Evolutionary conservation across 2,113 vertebrate species (phyloP).

Genomic region (Paratilapia polleni): DNA sequence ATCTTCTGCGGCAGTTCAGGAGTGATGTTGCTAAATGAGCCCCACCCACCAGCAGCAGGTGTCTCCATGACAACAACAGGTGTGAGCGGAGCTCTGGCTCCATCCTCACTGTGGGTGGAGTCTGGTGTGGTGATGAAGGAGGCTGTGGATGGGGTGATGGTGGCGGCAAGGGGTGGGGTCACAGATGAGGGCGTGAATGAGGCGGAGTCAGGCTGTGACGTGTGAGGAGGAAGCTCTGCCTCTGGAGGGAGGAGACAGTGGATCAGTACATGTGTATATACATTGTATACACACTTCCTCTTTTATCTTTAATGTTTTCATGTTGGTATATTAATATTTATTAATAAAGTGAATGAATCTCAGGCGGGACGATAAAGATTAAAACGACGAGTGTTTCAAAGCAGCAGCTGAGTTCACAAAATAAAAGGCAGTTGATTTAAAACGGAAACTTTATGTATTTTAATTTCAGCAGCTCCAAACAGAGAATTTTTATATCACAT

Average conservation of each 20-base stretch:
- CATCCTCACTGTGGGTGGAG: slow-evolving; percentile 23
- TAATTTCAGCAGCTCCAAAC: too few species aligned
- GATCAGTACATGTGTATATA: neutral
- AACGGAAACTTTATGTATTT: too few species aligned
- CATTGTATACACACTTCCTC: neutral
- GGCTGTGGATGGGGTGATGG: slow-evolving; percentile 26
- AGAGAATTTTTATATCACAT: too few species aligned
- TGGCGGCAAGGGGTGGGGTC: neutral
- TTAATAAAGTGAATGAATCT: neutral
- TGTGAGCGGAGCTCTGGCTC: neutral
- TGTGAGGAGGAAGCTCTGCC: slow-evolving; percentile 31
- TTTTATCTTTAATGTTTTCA: neutral
- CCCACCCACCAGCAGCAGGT: neutral
- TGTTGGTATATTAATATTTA: neutral
- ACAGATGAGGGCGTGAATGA: neutral
- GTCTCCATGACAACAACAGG: neutral
- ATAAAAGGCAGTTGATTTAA: too few species aligned
- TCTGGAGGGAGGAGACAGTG: neutral
- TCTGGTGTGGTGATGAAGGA: slow-evolving; percentile 28
- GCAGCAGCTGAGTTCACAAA: neutral
- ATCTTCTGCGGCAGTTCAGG: slow-evolving; percentile 27
- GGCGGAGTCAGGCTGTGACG: slow-evolving; percentile 10
- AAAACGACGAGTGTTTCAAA: neutral
- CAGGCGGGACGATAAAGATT: neutral
- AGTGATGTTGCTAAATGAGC: slow-evolving; percentile 33